Evolutionary conservation across 2,797 vertebrate species (phyloP), one percentile per base, ranked within the genome.

Genomic region (Rousettus madagascariensis): DNA sequence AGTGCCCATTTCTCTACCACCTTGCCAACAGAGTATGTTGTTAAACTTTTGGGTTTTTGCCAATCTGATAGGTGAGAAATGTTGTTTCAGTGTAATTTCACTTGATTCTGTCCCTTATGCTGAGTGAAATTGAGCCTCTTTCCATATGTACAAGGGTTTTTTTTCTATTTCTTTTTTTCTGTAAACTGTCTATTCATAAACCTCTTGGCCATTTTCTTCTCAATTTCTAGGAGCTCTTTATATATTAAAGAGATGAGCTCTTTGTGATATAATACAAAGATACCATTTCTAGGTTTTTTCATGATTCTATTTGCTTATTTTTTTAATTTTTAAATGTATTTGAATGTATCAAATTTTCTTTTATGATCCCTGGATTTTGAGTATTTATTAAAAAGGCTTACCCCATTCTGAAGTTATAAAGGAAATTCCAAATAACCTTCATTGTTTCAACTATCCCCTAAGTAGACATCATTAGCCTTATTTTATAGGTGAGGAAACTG

Each of bases 41-140:
- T 83, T 92, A 77, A 91, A 96, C 75, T 92, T 97, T 75, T 94
- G 97, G 95, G 22, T 0, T 80, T 77, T 83, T 94, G 96, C 97
- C 96, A 97, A 28, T 51, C 26, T 72, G 80, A 86, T 91, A 85
- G 86, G 91, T 94, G 92, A 97, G 95, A 80, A 95, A 83, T 86
- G 69, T 88, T 86, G 74, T 78, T 94, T 96, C 91, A n/a, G 65
- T 75, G 13, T 72, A 46, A 83, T 86, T 92, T 95, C 49, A 61
- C 30, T 72, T 59, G 78, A 55, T 69, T 85, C 71, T 86, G 16
- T 84, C 77, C 91, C 75, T 93, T 93, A 59, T 33, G 38, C 33
- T 26, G 22, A 94, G 55, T 85, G 75, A 94, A 91, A 87, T 11
- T 57, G 46, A 96, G 30, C 33, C 6, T 77, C 12, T 93, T 69